Evolutionary conservation across 92 coral and sea anemone species (phyloP).

Genomic region (Blastomussa wellsi): DNA sequence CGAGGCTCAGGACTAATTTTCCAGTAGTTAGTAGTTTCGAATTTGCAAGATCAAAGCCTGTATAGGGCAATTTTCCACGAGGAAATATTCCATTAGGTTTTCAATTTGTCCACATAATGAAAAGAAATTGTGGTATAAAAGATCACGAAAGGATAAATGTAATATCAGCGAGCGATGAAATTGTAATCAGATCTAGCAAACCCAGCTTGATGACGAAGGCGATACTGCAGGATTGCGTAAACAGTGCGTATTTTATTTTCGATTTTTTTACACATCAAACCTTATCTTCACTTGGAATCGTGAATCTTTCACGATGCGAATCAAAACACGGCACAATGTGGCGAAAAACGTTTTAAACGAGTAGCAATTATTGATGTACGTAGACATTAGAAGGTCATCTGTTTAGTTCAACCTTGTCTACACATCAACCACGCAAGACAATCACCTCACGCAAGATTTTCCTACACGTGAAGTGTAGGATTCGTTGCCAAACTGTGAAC

Average conservation of each 20-base stretch:
- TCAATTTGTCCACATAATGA: constrained; percentile 20
- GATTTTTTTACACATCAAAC: neutral
- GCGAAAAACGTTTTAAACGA: constrained; percentile 12
- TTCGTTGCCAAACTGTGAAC: constrained; percentile 18
- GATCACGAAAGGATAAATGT: constrained; percentile 31
- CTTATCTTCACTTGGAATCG: constrained; percentile 1
- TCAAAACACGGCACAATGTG: constrained; percentile 28
- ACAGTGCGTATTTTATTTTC: neutral
- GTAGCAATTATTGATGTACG: constrained; percentile 28
- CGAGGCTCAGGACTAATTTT: neutral
- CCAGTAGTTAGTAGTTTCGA: neutral
- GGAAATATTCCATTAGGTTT: constrained; percentile 2
- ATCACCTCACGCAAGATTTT: constrained; percentile 30
- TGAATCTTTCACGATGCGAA: neutral
- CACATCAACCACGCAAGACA: constrained; percentile 29
- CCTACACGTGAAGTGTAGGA: neutral
- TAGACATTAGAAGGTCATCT: constrained; percentile 34
- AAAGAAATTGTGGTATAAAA: constrained; percentile 19
- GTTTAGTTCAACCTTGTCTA: constrained; percentile 19
- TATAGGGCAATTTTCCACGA: neutral
- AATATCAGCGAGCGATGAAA: constrained; percentile 25
- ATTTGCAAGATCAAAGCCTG: neutral
- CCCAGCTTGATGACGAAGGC: constrained; percentile 6
- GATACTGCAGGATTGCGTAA: constrained; percentile 12
- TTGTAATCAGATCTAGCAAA: constrained; percentile 26